A percentile compares a stretch with the other conserved stretches of the same genome.
These are phyloP conservation scores for Stenolophus ochropezus DNA, from an alignment of 2,888 invertebrate genomes.

Conservation along the genomic window DNA sequence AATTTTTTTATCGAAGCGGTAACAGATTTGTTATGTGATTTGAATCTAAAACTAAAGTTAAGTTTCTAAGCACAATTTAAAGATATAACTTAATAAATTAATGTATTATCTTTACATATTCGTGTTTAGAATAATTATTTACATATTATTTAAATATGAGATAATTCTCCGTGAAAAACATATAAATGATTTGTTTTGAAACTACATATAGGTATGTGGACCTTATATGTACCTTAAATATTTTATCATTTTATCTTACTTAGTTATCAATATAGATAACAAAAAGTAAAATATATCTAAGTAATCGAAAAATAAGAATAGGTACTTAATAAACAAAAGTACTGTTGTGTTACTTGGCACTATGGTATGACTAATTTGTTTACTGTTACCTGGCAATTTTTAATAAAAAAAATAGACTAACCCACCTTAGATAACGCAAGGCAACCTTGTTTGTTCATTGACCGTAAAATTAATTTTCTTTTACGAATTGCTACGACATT, in stretches of 20 bases:
- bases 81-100: neutral
- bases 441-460: neutral
- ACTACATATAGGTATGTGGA: too few relatives aligned
- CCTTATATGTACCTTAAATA: too few relatives aligned
- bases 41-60: neutral
- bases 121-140: neutral
- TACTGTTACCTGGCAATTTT: neutral
- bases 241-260: too few relatives aligned
- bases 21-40: too few relatives aligned
- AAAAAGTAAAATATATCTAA: too few relatives aligned
- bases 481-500: neutral
- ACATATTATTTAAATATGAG: too few relatives aligned
- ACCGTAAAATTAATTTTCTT: neutral
- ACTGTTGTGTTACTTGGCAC: neutral
- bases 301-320: too few relatives aligned
- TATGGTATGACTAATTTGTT: neutral
- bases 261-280: too few relatives aligned
- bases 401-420: neutral
- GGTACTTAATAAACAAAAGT: too few relatives aligned
- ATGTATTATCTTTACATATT: neutral
- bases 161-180: too few relatives aligned
- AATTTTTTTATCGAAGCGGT: too few relatives aligned
- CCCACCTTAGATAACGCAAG: neutral
- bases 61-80: neutral
- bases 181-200: too few relatives aligned